Evolutionary conservation across 2,113 vertebrate genomes (phyloP), one percentile per base, ranked within the genome.

Genomic region (Oceanites oceanicus): DNA sequence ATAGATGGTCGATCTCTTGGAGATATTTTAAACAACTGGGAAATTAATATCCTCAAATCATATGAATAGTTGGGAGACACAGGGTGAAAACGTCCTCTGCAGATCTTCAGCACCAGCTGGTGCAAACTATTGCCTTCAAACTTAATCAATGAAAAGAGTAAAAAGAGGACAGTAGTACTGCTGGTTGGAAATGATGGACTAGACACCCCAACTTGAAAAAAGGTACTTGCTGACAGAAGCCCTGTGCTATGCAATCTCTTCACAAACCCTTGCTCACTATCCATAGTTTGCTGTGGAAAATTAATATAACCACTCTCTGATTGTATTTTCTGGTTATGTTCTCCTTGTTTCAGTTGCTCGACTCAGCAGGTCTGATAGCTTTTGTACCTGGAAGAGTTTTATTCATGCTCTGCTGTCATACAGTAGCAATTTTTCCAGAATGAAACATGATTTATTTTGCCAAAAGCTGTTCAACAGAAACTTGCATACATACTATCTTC

Each of bases 31-130:
- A 99, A 99, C 82, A 99, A 97, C 49, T 99, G 99, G 7, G 97
- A 95, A 90, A 99, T 56, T 83, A 99, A 96, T 70, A 98, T 93
- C 68, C 95, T 98, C 3, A 99, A 97, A 12, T 99, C 98, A 8
- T 73, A 94, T 3, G 99, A 99, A 96, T 99, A 99, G 66, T 83
- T 97, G 29, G 95, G 42, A 27, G 99, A 97, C 13, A 99, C 78
- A 0, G 99, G 99, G 25, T 74, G 96, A 91, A 98, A 99, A 91
- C 30, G 95, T 20, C 98, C 99, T 95, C 97, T 98, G 95, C 99
- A 99, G 96, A 99, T 99, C 92, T 98, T 99, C 96, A 99, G 91
- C 90, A 99, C 98, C 96, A 99, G 96, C 90, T 99, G 99, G 45
- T 96, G 98, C 92, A 99, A 96, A 91, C 94, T 99, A 91, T 91